Conservation (phyloP, 2,113 vertebrate species). For the Reinhardtius hippoglossoides region DNA sequence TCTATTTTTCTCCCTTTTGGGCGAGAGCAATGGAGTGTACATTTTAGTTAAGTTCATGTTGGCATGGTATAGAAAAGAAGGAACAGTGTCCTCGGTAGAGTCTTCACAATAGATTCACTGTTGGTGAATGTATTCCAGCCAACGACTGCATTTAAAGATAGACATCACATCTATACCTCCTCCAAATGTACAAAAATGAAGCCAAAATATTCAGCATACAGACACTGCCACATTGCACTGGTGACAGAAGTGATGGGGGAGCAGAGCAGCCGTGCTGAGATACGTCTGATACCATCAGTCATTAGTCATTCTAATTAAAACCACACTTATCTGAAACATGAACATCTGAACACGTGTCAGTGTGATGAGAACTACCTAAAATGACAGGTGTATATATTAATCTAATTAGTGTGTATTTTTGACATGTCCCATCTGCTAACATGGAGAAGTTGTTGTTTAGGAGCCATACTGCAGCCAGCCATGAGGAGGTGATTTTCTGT, state of each 20-base stretch:
- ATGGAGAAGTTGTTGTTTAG: no score
- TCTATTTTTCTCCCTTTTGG: neutral
- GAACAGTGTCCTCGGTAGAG: slow-evolving; percentile 1
- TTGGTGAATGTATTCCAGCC: neutral
- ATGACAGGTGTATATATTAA: no score
- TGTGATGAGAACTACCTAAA: no score
- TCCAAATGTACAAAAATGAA: neutral
- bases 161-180: neutral
- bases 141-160: neutral
- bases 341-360: no score
- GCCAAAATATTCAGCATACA: no score
- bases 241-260: neutral
- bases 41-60: neutral
- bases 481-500: no score
- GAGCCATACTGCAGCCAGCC: no score
- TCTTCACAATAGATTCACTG: neutral
- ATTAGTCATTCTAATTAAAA: neutral
- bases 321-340: no score
- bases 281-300: neutral
- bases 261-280: neutral
- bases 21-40: neutral
- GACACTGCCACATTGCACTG: neutral
- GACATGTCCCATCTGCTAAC: no score
- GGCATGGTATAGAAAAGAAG: neutral
- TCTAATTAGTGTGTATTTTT: no score